phyloP scores from a whole-genome alignment of 2,113 vertebrate genomes.

The Actenoides lindsayi region DNA sequence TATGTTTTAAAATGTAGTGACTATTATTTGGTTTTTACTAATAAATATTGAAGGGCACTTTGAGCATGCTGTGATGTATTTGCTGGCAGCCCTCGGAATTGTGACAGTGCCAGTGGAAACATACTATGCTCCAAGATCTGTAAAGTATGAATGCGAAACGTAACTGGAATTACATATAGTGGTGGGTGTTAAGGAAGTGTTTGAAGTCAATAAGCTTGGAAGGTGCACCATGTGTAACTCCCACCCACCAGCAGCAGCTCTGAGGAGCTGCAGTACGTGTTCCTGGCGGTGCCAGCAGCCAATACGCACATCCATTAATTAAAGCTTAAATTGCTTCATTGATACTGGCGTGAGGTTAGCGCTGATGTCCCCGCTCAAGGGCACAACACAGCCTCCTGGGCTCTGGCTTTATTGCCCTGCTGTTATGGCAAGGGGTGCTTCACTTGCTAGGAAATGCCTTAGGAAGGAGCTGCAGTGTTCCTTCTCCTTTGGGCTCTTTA shows the following conservation, averaged over 20 bases:
- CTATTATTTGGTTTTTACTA: not conserved
- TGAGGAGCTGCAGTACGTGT: rapidly evolving
- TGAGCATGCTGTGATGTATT: not conserved
- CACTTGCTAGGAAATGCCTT: not conserved
- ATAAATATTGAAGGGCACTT: not conserved
- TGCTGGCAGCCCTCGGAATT: not conserved
- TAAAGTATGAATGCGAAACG: not conserved
- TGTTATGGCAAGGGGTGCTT: not conserved
- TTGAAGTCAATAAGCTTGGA: not conserved
- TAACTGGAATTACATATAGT: not conserved
- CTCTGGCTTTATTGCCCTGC: not conserved
- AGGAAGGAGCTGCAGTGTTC: not conserved
- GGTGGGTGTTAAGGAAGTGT: not conserved
- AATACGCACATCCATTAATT: rapidly evolving
- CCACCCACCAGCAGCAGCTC: not conserved
- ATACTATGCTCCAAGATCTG: not conserved
- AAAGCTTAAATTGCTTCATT: not conserved
- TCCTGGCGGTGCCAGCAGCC: not conserved
- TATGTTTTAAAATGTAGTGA: not conserved
- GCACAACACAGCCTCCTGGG: not conserved
- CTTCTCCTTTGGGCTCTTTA: rapidly evolving
- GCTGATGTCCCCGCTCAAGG: not conserved
- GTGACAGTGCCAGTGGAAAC: not conserved
- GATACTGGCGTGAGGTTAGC: not conserved
- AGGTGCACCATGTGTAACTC: not conserved